phyloP scores from a whole-genome alignment of 2,113 vertebrate genomes.

The Microtus richardsoni region DNA sequence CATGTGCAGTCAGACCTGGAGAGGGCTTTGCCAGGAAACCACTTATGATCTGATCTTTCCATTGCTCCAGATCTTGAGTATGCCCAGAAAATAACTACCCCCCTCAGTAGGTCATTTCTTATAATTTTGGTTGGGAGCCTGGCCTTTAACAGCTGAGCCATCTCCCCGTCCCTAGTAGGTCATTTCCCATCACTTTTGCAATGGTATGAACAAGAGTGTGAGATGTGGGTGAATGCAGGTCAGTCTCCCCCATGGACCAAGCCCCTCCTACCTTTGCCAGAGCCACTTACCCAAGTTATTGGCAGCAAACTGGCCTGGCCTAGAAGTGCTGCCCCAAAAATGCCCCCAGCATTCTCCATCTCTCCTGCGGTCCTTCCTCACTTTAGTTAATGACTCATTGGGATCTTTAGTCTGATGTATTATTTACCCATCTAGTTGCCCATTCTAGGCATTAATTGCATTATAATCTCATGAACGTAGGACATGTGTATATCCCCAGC shows the following conservation, averaged over 20 bases:
- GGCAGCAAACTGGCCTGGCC: background rate
- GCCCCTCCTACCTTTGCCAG: background rate
- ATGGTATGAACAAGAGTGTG: background rate
- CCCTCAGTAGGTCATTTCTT: background rate
- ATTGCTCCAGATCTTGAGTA: background rate
- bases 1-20: background rate
- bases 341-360: background rate
- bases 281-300: background rate
- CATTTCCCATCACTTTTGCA: background rate
- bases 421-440: background rate
- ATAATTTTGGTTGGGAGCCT: too few species aligned
- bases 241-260: background rate
- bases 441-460: background rate
- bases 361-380: background rate
- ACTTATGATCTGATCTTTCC: background rate
- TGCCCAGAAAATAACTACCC: background rate
- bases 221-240: background rate
- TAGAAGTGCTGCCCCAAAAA: background rate
- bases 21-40: background rate
- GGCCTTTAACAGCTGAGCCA: too few species aligned
- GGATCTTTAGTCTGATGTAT: background rate
- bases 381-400: background rate
- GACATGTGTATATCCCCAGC: background rate
- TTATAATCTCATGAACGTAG: background rate
- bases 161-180: too few species aligned